Evolutionary conservation across 2,113 vertebrate species (phyloP), one percentile per base, ranked within the genome.

Genomic region (Nesogale talazaci): DNA sequence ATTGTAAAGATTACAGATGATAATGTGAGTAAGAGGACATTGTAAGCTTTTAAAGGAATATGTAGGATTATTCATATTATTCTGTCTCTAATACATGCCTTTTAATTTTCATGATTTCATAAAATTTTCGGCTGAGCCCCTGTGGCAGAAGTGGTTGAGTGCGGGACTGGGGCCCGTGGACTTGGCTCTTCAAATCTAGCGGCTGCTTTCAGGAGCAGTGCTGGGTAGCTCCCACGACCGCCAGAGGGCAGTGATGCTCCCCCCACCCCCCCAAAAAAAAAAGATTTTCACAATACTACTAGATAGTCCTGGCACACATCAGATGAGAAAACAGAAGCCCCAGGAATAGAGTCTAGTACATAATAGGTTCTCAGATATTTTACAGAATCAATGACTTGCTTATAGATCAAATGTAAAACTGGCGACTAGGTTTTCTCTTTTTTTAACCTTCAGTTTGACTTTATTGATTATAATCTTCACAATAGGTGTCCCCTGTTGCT

Each of bases 21-120:
- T 69, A 76, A 42, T 75, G 14, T 65, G 72, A 56, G 46, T 65
- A 77, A 56, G 46, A 90, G 38, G 89, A 69, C 27, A 79, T 95
- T 85, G 63, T 93, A 85, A 90, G 38, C 6, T 67, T 10, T 46
- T 61, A 78, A 84, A 91, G 75, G 36, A 78, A 56, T 88, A 56
- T 78, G 25, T 72, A 79, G 84, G n/a, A 81, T 75, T 87, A 86
- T 72, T 95, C 72, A 52, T 84, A 56, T 65, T 87, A 81, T 93
- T 90, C 65, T 85, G 0, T n/a, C 81, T 57, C 63, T 69, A 89
- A 75, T 89, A 75, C 63, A 83, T 29, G 69, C 59, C 29, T 79
- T 76, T 36, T 67, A 46, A 83, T 91, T 91, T 90, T 29, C n/a
- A 69, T 80, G 81, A 75, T 87, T 90, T 95, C 2, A 36, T 95